Evolutionary conservation across 92 coral and sea anemone species (phyloP), one percentile per base, ranked within the genome.

Genomic region (Virgularia gustaviana): DNA sequence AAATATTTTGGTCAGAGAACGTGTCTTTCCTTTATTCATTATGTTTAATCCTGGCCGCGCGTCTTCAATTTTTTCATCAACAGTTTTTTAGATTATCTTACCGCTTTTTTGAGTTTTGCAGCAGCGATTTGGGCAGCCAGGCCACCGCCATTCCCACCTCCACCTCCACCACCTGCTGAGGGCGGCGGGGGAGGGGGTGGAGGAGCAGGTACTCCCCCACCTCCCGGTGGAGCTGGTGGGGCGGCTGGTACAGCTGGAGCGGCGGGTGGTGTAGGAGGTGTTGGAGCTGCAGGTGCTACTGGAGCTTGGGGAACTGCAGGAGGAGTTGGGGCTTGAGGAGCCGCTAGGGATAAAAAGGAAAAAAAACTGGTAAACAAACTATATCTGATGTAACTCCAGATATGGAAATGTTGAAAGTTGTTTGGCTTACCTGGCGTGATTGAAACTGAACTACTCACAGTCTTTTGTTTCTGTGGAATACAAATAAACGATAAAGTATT

Each of bases 61-160:
- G n/a, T n/a, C n/a, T n/a, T n/a, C n/a, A n/a, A n/a, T n/a, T n/a
- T n/a, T n/a, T n/a, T n/a, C n/a, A n/a, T n/a, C n/a, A n/a, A n/a
- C n/a, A n/a, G n/a, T n/a, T n/a, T n/a, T n/a, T n/a, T 29, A 53
- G 1, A 53, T 9, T 34, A 2, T 64, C 44, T 44, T 44, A 19
- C 24, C 9, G 98, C 88, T 72, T 92, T 92, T 75, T 88, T 89
- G 15, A 92, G 74, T 77, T 87, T 92, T 63, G 98, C 92, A 42
- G 98, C 98, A n/a, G 98, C 98, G 33, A 92, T 83, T 83, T 92
- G 98, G 56, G 87, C 89, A 62, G 98, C 96, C 49, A 92, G 62
- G 36, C 90, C 18, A 0, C 98, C 98, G 34, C 98, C 96, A 12
- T 90, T 95, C 1, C 95, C 90, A 32, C 84, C 81, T 32, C 82